Evolutionary conservation across 2,797 vertebrate genomes (phyloP).

Genomic region (Smutsia gigantea): DNA sequence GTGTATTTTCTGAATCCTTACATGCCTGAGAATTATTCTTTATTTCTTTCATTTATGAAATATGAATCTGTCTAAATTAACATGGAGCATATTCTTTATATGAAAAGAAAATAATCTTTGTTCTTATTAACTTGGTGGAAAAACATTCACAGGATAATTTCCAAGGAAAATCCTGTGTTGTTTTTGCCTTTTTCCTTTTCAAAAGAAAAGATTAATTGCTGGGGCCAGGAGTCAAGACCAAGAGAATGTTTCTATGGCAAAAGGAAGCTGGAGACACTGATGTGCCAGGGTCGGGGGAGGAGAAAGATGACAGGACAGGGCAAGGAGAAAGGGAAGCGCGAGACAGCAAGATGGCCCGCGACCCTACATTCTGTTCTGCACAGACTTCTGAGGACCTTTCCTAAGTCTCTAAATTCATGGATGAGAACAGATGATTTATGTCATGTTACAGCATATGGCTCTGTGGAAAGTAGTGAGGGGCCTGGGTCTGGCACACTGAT

Average conservation of each 20-base stretch:
- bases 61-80: background rate
- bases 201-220: background rate
- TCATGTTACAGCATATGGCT: background rate
- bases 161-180: background rate
- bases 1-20: background rate
- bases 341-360: background rate
- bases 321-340: background rate
- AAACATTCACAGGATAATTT: background rate
- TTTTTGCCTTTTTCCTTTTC: background rate
- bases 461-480: background rate
- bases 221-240: background rate
- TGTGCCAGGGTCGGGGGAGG: background rate
- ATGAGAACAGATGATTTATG: too few species aligned
- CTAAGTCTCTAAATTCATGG: background rate
- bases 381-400: background rate
- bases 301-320: background rate
- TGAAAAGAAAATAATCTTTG: background rate
- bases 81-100: background rate
- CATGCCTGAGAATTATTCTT: background rate
- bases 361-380: rapidly evolving
- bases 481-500: too few species aligned
- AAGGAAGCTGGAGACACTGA: background rate
- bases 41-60: background rate
- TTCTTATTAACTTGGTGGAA: background rate
- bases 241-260: background rate